These are phyloP conservation scores for Drosophila silvestris DNA, from an alignment of 2,888 invertebrate species.

Conservation along the genomic window DNA sequence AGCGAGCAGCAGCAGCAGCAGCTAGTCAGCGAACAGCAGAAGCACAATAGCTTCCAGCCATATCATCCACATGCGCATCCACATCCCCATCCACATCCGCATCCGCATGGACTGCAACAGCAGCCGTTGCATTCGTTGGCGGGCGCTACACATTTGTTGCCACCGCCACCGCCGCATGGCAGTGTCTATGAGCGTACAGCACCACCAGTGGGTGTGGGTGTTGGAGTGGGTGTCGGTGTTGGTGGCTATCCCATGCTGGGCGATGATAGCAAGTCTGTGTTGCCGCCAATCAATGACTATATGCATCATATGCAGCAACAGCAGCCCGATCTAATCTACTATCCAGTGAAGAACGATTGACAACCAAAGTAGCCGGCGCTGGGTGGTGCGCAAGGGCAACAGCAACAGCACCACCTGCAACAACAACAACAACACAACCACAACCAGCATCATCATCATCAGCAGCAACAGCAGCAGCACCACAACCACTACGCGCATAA, in stretches of 20 bases:
- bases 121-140: conserved; percentile 72
- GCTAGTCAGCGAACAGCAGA: conserved; percentile 80
- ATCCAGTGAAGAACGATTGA: conserved; percentile 85
- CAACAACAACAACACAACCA: conserved; percentile 41
- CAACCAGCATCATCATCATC: conserved; percentile 28
- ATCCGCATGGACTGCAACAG: conserved; percentile 59
- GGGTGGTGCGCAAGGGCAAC: conserved; percentile 55
- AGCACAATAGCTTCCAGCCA: conserved; percentile 83
- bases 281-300: conserved; percentile 84
- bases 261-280: conserved; percentile 83
- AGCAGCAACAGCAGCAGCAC: conserved; percentile 53
- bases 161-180: conserved; percentile 78
- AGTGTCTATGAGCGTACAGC: conserved; percentile 78
- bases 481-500: conserved; percentile 56
- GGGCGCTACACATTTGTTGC: conserved; percentile 70
- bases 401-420: conserved; percentile 38
- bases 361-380: conserved; percentile 79
- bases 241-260: conserved; percentile 75
- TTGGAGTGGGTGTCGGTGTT: conserved; percentile 67
- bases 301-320: conserved; percentile 83
- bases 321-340: conserved; percentile 84
- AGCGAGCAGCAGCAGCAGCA: conserved; percentile 51
- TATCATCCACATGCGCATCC: conserved; percentile 76
- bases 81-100: conserved; percentile 55
- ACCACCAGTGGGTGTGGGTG: conserved; percentile 65